Evolutionary conservation across 2,888 invertebrate genomes (phyloP).

Genomic region (Meghimatium bilineatum): DNA sequence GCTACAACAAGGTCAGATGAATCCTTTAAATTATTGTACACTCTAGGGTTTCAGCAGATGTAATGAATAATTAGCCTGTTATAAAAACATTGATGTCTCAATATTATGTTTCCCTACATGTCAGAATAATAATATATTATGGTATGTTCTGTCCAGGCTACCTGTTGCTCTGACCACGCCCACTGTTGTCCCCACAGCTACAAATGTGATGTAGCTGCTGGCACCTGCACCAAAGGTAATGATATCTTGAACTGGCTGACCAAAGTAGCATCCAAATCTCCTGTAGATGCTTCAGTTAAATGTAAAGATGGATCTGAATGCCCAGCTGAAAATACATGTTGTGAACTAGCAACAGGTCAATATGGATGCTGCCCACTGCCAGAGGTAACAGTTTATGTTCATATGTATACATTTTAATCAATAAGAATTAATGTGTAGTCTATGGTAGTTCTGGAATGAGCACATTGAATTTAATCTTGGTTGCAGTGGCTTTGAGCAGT

Average conservation of each 20-base stretch:
- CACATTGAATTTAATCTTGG: no score
- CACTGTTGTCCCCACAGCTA: constrained; percentile 73
- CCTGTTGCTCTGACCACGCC: constrained; percentile 70
- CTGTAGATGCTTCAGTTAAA: constrained; percentile 36
- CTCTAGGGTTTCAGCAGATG: no score
- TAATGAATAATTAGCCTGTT: no score
- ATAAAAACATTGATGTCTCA: no score
- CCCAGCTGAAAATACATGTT: constrained; percentile 65
- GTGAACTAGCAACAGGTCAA: constrained; percentile 57
- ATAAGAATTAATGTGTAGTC: no score
- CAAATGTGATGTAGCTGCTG: constrained; percentile 61
- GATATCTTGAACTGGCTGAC: constrained; percentile 21
- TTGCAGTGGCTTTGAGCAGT: no score
- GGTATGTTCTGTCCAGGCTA: constrained; percentile 57
- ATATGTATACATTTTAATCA: background rate
- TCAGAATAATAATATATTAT: no score
- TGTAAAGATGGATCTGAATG: constrained; percentile 59
- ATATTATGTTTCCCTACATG: no score
- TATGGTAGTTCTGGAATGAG: no score
- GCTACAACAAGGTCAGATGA: no score
- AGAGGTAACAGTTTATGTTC: constrained; percentile 53
- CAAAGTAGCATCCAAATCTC: background rate
- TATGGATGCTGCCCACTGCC: constrained; percentile 74
- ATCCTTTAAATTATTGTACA: no score
- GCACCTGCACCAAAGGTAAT: constrained; percentile 56